Evolutionary conservation across 2,797 vertebrate species (phyloP).

Genomic region (Hoplostethus mediterraneus): DNA sequence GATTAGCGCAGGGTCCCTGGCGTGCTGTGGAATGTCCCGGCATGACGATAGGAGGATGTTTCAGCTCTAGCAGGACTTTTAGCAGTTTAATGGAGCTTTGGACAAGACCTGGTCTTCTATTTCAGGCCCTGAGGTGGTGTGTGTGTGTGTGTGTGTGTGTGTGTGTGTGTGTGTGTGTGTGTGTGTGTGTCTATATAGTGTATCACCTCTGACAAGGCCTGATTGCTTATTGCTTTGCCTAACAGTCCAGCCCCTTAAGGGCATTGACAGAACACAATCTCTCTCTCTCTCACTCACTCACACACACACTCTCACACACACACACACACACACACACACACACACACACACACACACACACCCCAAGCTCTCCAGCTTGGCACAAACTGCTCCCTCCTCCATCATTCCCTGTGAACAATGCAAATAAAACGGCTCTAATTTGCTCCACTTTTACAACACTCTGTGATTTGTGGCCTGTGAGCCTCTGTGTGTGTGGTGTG

Average conservation of each 20-base stretch:
- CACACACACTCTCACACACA: neutral
- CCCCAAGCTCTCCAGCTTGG: slow-evolving; percentile 48
- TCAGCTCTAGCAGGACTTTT: slow-evolving; percentile 80
- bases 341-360: slow-evolving; percentile 10
- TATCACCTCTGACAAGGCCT: slow-evolving; percentile 54
- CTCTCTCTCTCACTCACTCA: neutral
- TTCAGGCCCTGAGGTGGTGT: slow-evolving; percentile 68
- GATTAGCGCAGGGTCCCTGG: slow-evolving; percentile 83
- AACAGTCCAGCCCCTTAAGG: slow-evolving; percentile 53
- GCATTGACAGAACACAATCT: slow-evolving; percentile 42
- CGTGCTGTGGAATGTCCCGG: slow-evolving; percentile 81
- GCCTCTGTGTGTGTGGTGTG: slow-evolving; percentile 20
- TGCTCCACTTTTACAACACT: slow-evolving; percentile 65
- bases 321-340: slow-evolving; percentile 7
- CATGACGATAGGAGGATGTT: slow-evolving; percentile 82
- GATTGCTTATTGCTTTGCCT: slow-evolving; percentile 61
- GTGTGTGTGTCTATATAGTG: neutral
- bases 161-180: slow-evolving; percentile 17
- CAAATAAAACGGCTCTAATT: slow-evolving; percentile 73
- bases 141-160: slow-evolving; percentile 27
- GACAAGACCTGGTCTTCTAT: slow-evolving; percentile 76
- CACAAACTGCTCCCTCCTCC: slow-evolving; percentile 42
- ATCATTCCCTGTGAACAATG: slow-evolving; percentile 68
- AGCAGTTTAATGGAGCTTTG: slow-evolving; percentile 78
- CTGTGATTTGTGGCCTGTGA: slow-evolving; percentile 64